A percentile compares a stretch with the other conserved stretches of the same genome.
phyloP scores from a whole-genome alignment of 2,113 vertebrate genomes.

The Euleptes europaea region DNA sequence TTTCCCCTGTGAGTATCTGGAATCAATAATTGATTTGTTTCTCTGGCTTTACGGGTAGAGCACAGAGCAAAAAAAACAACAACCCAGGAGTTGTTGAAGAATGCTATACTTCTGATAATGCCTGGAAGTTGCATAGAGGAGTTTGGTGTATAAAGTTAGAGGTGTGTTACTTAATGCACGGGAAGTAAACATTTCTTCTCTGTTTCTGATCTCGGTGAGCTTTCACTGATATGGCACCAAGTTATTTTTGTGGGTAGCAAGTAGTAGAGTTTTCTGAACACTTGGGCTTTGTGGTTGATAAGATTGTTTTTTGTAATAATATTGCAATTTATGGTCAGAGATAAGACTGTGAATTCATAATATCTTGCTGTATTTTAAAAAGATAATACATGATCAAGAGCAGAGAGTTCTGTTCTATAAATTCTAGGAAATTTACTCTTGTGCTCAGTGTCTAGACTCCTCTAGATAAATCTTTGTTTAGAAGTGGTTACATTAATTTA shows the following conservation, averaged over 20 bases:
- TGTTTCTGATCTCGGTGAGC: constrained; percentile 56
- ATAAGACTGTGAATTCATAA: constrained; percentile 3
- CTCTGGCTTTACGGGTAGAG: constrained; percentile 20
- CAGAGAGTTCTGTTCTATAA: constrained; percentile 24
- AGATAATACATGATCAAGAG: neutral
- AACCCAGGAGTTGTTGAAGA: constrained; percentile 42
- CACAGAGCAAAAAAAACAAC: constrained; percentile 28
- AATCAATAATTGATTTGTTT: constrained; percentile 53
- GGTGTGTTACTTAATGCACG: constrained; percentile 64
- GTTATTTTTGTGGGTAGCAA: neutral
- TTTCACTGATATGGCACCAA: constrained; percentile 47
- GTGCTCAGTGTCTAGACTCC: neutral
- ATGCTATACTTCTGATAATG: constrained; percentile 24
- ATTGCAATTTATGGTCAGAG: neutral
- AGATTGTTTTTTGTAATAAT: constrained; percentile 19
- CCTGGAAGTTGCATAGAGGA: constrained; percentile 40
- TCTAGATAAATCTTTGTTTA: neutral
- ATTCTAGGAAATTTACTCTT: neutral
- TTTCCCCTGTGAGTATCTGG: constrained; percentile 80
- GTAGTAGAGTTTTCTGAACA: constrained; percentile 8
- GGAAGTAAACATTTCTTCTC: constrained; percentile 73
- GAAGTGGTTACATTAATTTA: neutral
- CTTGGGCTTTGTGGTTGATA: constrained; percentile 5
- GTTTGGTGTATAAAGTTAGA: constrained; percentile 48
- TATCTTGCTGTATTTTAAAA: neutral